Conservation (phyloP, 2,888 invertebrate species). For the Xylocampa areola region DNA sequence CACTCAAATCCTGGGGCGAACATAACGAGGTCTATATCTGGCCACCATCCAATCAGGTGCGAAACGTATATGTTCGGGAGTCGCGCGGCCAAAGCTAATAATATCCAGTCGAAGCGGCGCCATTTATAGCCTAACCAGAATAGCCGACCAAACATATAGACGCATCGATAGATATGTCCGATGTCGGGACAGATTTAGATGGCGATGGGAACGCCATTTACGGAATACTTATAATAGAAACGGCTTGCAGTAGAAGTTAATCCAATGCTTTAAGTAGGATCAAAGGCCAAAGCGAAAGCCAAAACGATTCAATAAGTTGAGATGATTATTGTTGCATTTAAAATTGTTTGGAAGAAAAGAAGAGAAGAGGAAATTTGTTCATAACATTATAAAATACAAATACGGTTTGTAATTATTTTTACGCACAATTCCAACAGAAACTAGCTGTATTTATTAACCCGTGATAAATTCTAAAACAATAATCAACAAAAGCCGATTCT, state of each 20-base stretch:
- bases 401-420: too few relatives aligned
- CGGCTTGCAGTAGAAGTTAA: constrained; percentile 33
- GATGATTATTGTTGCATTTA: constrained; percentile 14
- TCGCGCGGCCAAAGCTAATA: constrained; percentile 83
- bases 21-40: constrained; percentile 75
- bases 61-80: constrained; percentile 74
- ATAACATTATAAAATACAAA: too few relatives aligned
- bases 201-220: constrained; percentile 67
- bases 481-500: constrained; percentile 7
- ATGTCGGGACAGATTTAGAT: constrained; percentile 66
- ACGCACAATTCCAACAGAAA: too few relatives aligned
- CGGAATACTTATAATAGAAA: constrained; percentile 59
- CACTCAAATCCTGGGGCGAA: constrained; percentile 61
- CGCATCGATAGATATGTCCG: constrained; percentile 65
- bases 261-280: constrained; percentile 35
- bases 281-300: constrained; percentile 29
- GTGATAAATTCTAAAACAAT: not conserved
- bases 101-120: constrained; percentile 77
- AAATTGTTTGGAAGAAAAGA: too few relatives aligned
- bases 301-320: not conserved
- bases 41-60: constrained; percentile 85
- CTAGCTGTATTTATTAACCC: not conserved
- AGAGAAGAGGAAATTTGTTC: too few relatives aligned
- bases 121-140: constrained; percentile 84
- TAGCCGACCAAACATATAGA: constrained; percentile 78